Evolutionary conservation across 2,113 vertebrate genomes (phyloP).

Genomic region (Eubucco bourcierii): DNA sequence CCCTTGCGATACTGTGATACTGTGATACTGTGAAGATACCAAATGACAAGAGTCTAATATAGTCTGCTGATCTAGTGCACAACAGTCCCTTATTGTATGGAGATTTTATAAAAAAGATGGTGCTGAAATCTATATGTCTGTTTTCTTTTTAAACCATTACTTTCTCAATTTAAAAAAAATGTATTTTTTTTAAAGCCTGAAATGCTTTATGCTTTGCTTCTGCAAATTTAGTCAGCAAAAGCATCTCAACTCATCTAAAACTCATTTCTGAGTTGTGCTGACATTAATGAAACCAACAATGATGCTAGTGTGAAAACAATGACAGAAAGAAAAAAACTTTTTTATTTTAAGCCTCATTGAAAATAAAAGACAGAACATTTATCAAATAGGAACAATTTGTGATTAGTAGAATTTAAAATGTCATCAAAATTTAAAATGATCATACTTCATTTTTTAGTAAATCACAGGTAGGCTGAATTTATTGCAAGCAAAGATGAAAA

Average conservation of each 20-base stretch:
- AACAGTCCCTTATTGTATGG: background rate
- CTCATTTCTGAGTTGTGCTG: constrained; percentile 49
- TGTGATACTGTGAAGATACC: too few relatives aligned
- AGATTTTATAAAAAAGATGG: background rate
- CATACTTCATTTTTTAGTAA: background rate
- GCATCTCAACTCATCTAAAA: constrained; percentile 41
- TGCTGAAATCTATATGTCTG: background rate
- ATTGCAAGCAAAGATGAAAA: background rate
- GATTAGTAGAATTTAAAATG: background rate
- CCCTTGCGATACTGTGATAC: too few relatives aligned
- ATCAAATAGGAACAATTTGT: background rate
- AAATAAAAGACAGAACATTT: background rate
- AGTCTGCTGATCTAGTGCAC: background rate
- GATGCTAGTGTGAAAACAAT: background rate
- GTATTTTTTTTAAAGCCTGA: background rate
- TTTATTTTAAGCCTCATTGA: constrained; percentile 6
- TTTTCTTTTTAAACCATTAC: background rate
- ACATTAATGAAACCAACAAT: constrained; percentile 34
- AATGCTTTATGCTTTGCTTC: constrained; percentile 29
- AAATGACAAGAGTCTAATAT: background rate
- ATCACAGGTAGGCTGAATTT: background rate
- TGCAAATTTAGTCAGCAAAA: constrained; percentile 52
- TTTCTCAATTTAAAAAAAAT: background rate
- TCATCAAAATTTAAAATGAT: background rate
- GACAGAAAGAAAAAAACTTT: background rate